Base-by-base conservation (phyloP, 1,140 invertebrate species). In the Kradibia gibbosae region DNA sequence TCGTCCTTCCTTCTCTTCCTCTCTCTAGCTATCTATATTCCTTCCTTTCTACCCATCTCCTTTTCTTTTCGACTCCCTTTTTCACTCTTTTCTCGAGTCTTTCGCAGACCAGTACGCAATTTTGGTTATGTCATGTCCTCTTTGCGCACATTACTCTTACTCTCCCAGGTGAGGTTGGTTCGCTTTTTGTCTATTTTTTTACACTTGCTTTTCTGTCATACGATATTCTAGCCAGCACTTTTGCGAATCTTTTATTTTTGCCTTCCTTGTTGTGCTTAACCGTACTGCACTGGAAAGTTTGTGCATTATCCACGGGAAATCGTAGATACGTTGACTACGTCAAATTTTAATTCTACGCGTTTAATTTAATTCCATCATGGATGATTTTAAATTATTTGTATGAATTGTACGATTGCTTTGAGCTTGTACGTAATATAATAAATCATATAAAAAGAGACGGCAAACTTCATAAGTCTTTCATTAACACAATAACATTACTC, bases 171-270 rank as follows among this genome's bases (percentile, higher is more conserved):
- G 74, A 82, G 81, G 71, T 53, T 73, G 81, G 71, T 53, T 73
- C 28, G 17, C 48, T 45, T 73, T 53, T 73, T 73, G 42, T 73
- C 45, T 53, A 31, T 53, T 73, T 50, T 67, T 73, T 73, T 73
- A 34, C 48, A 34, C 71, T 53, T 50, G 28, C 17, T 78, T 22
- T 85, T 85, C 82, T 84, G 83, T 79, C 73, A 34, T 78, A 81
- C 82, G 55, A 72, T 53, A 73, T 50, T 55, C 28, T 25, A 34
- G 31, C 28, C 13, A 53, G 25, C 48, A 22, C 55, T 50, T 73
- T 73, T 73, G 34, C 36, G 13, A 31, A 45, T 53, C 31, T 50
- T 73, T 53, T 73, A 73, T 53, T 36, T 73, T 73, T 53, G 11
- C 71, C 71, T 34, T 28, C 45, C 48, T 36, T 31, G 42, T 71